Percentiles rank a stretch among this genome's conserved stretches.
phyloP scores from a whole-genome alignment of 2,888 invertebrate genomes.

The Willowsia nigromaculata region DNA sequence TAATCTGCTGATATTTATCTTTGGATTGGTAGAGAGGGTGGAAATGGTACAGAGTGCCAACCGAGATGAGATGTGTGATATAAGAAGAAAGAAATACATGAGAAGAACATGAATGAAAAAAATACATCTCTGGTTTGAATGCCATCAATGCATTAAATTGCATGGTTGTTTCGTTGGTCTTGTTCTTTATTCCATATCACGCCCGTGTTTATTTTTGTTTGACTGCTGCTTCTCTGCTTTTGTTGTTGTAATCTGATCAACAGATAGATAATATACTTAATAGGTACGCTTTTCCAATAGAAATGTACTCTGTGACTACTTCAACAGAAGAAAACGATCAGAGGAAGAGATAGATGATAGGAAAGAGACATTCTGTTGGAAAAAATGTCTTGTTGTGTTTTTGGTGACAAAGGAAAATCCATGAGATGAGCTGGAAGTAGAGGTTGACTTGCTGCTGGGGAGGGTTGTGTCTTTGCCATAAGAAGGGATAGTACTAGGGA shows the following conservation, averaged over 20 bases:
- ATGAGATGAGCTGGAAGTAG: not conserved
- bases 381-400: not conserved
- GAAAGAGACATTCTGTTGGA: slow-evolving; percentile 27
- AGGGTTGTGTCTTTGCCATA: too few relatives aligned
- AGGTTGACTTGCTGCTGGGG: not conserved
- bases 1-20: slow-evolving; percentile 62
- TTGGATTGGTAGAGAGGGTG: not conserved
- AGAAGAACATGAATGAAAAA: not conserved
- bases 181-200: not conserved
- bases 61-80: not conserved
- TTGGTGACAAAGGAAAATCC: not conserved
- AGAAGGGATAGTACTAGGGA: too few relatives aligned
- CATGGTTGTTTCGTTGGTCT: not conserved
- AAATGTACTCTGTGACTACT: not conserved
- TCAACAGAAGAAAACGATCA: not conserved
- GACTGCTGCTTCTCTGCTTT: not conserved
- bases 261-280: slow-evolving; percentile 33
- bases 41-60: not conserved
- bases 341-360: slow-evolving; percentile 27
- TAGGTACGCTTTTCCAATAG: not conserved
- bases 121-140: not conserved
- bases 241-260: slow-evolving; percentile 58
- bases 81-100: too few relatives aligned
- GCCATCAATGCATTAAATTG: slow-evolving; percentile 28
- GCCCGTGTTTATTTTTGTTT: slow-evolving; percentile 5